Evolutionary conservation across 2,888 invertebrate species (phyloP), one percentile per base, ranked within the genome.

Genomic region (Chrysina gloriosa): DNA sequence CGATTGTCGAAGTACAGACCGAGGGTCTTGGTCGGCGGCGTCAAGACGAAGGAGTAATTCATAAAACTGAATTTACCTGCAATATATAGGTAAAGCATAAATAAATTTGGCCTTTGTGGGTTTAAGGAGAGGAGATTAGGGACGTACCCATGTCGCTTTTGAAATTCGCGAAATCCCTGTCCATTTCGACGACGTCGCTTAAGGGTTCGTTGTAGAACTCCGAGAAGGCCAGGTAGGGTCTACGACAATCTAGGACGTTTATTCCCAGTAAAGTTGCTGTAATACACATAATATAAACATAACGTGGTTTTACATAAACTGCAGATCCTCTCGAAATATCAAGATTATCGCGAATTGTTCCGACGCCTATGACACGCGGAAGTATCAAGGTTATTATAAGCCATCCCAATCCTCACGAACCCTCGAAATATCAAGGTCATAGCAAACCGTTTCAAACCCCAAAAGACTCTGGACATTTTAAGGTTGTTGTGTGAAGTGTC

Each of bases 141-240:
- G 16, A 23, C 39, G 48, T 67, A 77, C 79, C 81, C 72, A 78
- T 79, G 79, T 90, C 89, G 76, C 90, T 91, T 83, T 94, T 94
- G 83, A 92, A 97, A 81, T 93, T 92, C 54, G 95, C 91, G 84
- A 95, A 96, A 84, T 97, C 97, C 79, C 92, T 90, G 82, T 96
- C 95, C 93, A 97, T 96, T 86, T 96, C 95, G 71, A 97, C 91
- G 66, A 90, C 90, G 82, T 97, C 96, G 84, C 96, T 96, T 54
- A 97, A 86, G 0, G 94, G 92, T 82, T 97, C 97, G 82, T 97
- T 97, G 84, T 97, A 95, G 85, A 97, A 97, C 78, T 97, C 96
- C 71, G 92, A 90, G 78, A 93, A 94, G 66, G 94, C 90, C 80
- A 97, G 87, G 77, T 90, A 87, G 34, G 97, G 96, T 78, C 89